Evolutionary conservation across 2,888 invertebrate genomes (phyloP), one percentile per base, ranked within the genome.

Genomic region (Lottia gigantea): DNA sequence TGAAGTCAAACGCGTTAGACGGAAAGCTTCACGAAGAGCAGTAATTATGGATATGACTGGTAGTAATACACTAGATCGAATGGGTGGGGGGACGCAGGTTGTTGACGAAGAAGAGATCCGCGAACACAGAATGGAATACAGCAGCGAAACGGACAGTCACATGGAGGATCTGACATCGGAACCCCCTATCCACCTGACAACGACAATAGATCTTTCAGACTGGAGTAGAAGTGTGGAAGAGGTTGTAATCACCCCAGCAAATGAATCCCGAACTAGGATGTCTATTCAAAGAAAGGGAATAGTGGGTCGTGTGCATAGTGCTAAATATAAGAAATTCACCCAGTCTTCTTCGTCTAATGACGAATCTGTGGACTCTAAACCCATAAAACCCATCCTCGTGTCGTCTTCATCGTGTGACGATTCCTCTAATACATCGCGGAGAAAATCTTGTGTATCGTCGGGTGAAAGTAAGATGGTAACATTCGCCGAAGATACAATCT

Each of bases 401-500:
- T 64, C 68, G 31, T 68, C 63, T 19, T 23, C 68, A 40, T 68
- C 68, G 14, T 46, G 61, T 26, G 68, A 68, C 16, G 68, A 68
- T 47, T 64, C 63, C 31, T 66, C 25, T 26, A 16, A 8, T 49
- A 46, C 12, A 6, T 45, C 4, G 16, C n/a, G 31, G 26, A 31
- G 14, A 3, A 40, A 40, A 45, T 62, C 23, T 47, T 49, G 15
- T 55, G 63, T 65, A 8, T 67, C 70, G 12, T 62, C 62, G n/a
- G 74, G 73, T 14, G 81, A 81, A 71, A 68, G 71, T 6, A 83
- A 81, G 65, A 73, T 74, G 66, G 83, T 83, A 45, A 80, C 79
- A 19, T 83, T 83, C 73, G 77, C 82, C 25, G 68, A 80, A 31
- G 82, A 81, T 66, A 83, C 83, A 19, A 78, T 81, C 40, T 82